phyloP scores from a whole-genome alignment of 1,140 invertebrate species.

The Nilaparvata lugens region DNA sequence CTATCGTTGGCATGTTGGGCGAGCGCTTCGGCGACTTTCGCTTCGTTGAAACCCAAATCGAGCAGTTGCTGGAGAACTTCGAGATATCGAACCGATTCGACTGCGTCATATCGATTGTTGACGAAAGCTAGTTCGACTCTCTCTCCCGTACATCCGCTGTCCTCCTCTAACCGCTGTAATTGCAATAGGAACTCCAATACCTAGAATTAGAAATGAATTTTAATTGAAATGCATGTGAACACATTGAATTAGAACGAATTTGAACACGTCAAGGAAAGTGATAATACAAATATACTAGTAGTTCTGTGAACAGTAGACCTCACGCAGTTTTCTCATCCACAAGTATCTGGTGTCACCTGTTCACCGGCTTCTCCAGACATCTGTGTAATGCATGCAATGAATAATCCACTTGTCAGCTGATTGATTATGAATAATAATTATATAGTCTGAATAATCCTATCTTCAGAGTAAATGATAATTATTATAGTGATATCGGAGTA shows the following conservation, averaged over 20 bases:
- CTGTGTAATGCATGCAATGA: no score
- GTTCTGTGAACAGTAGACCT: no score
- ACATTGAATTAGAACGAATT: not conserved
- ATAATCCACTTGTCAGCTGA: no score
- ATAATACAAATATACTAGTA: no score
- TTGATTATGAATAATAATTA: no score
- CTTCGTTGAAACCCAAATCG: constrained; percentile 71
- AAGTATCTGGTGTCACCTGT: no score
- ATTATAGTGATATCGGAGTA: no score
- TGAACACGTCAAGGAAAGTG: not conserved
- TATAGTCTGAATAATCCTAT: no score
- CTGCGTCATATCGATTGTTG: constrained; percentile 35
- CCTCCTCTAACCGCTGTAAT: not conserved
- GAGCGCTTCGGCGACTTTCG: constrained; percentile 60
- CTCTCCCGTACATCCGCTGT: not conserved
- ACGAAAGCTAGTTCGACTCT: not conserved
- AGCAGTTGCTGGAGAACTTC: constrained; percentile 53
- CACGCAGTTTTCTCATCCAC: no score
- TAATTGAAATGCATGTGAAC: not conserved
- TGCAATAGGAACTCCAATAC: not conserved
- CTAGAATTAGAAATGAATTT: not conserved
- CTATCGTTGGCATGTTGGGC: constrained; percentile 67
- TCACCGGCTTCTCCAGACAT: no score
- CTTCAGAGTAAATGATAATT: no score
- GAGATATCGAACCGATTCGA: constrained; percentile 41